phyloP scores from a whole-genome alignment of 2,888 invertebrate species.

The Helobdella robusta region DNA sequence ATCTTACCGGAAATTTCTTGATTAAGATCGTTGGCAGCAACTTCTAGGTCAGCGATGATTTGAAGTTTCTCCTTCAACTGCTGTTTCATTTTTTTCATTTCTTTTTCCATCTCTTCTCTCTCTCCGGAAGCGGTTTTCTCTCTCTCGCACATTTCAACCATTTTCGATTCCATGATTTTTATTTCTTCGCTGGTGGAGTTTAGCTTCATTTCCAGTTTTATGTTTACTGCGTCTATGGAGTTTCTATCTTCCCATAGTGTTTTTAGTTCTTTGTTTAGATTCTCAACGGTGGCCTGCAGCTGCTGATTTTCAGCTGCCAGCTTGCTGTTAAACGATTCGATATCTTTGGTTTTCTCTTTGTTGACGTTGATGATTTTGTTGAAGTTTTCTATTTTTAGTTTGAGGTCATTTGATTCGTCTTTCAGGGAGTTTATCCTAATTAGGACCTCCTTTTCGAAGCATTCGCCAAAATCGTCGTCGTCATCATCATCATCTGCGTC shows the following conservation, averaged over 20 bases:
- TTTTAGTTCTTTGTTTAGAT: background rate
- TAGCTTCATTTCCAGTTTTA: background rate
- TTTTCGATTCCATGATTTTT: background rate
- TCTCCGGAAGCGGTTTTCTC: background rate
- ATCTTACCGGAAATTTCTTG: background rate
- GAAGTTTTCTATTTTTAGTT: background rate
- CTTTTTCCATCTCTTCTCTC: background rate
- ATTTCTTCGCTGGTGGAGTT: background rate
- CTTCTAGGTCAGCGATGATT: constrained; percentile 9
- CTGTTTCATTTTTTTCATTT: constrained; percentile 1
- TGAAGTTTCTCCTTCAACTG: background rate
- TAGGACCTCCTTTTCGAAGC: constrained; percentile 8
- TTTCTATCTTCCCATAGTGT: constrained; percentile 1
- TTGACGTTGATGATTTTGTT: background rate
- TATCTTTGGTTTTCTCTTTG: background rate
- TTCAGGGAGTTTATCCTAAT: background rate
- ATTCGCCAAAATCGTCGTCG: background rate
- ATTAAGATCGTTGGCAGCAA: background rate
- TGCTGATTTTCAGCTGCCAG: background rate
- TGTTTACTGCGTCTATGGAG: background rate
- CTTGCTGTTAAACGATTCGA: background rate
- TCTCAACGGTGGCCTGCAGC: background rate
- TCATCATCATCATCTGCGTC: background rate
- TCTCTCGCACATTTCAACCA: constrained; percentile 1
- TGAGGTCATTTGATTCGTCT: constrained; percentile 12